Evolutionary conservation across 2,113 vertebrate genomes (phyloP).

Genomic region (Nothobranchius furzeri): DNA sequence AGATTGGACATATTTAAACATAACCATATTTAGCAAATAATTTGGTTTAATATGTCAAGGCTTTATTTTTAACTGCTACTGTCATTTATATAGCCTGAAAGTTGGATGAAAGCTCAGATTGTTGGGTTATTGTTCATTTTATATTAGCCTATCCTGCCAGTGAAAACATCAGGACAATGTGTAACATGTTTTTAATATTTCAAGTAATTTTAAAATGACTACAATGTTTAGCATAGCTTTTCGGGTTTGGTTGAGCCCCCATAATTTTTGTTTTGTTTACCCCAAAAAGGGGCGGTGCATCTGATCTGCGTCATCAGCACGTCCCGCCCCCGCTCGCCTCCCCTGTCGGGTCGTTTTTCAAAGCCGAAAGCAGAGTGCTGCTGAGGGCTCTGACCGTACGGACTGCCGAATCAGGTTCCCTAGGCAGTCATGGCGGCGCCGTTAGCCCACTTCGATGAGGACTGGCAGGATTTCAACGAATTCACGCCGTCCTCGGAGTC

Average conservation of each 20-base stretch:
- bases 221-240: background rate
- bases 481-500: conserved; percentile 82
- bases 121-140: too few relatives aligned
- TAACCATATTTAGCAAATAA: background rate
- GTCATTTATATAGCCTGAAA: too few relatives aligned
- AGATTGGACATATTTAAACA: too few relatives aligned
- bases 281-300: conserved; percentile 12
- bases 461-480: conserved; percentile 98
- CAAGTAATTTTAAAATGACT: too few relatives aligned
- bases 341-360: background rate
- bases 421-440: conserved; percentile 87
- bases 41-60: background rate
- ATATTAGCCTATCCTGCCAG: too few relatives aligned
- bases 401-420: conserved; percentile 13
- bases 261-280: conserved; percentile 48
- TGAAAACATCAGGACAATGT: too few relatives aligned
- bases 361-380: conserved; percentile 19
- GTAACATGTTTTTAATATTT: too few relatives aligned
- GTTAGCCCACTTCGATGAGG: conserved; percentile 88
- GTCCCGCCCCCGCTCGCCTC: background rate
- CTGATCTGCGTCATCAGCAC: background rate
- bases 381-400: background rate
- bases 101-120: too few relatives aligned
- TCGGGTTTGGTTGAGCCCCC: background rate
- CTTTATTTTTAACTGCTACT: too few relatives aligned